Conservation (phyloP, 1,140 invertebrate species). For the Bombus waltoni region DNA sequence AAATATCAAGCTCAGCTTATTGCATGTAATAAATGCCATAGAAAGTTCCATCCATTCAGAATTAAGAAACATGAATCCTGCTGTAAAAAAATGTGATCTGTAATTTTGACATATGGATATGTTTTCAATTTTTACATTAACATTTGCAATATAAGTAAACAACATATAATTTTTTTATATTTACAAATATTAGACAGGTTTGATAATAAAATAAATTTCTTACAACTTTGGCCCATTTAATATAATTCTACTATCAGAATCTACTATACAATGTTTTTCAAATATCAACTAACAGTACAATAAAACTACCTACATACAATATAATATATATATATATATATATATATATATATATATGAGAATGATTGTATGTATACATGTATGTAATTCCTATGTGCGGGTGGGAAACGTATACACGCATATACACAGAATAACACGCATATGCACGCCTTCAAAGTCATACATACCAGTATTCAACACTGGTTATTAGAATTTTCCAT, state of each 20-base stretch:
- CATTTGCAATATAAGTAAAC: background rate
- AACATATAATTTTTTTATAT: background rate
- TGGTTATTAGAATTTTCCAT: conserved; percentile 54
- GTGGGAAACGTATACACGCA: conserved; percentile 52
- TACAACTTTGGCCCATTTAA: conserved; percentile 76
- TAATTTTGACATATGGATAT: background rate
- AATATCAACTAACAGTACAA: conserved; percentile 72
- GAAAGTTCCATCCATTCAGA: conserved; percentile 69
- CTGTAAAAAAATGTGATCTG: conserved; percentile 62
- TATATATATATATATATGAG: conserved; percentile 62
- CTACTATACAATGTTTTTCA: conserved; percentile 77
- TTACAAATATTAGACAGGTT: background rate
- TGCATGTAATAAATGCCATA: conserved; percentile 65
- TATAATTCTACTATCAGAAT: conserved; percentile 77
- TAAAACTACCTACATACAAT: conserved; percentile 74
- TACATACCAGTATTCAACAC: conserved; percentile 47
- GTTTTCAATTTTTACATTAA: background rate
- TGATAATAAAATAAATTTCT: conserved; percentile 47
- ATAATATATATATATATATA: conserved; percentile 73
- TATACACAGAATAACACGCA: conserved; percentile 38
- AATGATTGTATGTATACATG: conserved; percentile 59
- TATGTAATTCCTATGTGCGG: conserved; percentile 63
- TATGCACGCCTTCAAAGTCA: conserved; percentile 29
- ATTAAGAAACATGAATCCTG: conserved; percentile 63
- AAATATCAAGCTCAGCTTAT: conserved; percentile 63